Evolutionary conservation across 2,797 vertebrate genomes (phyloP).

Genomic region (Cryptoprocta ferox): DNA sequence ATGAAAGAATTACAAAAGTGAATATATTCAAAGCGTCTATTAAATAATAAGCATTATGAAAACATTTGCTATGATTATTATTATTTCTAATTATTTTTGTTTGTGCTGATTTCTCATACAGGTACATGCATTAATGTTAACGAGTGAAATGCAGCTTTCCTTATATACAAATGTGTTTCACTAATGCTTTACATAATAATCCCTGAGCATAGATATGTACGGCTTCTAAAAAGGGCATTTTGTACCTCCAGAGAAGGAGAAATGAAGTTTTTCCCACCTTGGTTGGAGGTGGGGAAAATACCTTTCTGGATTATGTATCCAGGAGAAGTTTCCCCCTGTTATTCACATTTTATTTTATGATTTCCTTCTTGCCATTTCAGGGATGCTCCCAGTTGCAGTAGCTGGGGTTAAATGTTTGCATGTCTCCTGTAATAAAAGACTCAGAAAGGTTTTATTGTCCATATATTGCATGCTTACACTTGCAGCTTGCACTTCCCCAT

Average conservation of each 20-base stretch:
- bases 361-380: neutral
- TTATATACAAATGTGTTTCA: neutral
- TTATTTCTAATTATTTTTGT: constrained; percentile 19
- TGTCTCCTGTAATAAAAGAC: neutral
- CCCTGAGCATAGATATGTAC: neutral
- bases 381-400: neutral
- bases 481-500: neutral
- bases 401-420: constrained; percentile 12
- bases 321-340: neutral
- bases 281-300: neutral
- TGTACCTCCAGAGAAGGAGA: neutral
- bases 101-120: neutral
- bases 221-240: neutral
- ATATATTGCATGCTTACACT: neutral
- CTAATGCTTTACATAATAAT: neutral
- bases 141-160: neutral
- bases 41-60: neutral
- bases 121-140: neutral
- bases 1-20: neutral
- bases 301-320: neutral
- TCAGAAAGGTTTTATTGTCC: constrained; percentile 21
- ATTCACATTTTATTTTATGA: neutral
- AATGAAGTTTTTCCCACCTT: neutral
- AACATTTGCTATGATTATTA: neutral
- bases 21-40: neutral